phyloP scores from a whole-genome alignment of 2,888 invertebrate genomes.

The Tiliacea citrago region DNA sequence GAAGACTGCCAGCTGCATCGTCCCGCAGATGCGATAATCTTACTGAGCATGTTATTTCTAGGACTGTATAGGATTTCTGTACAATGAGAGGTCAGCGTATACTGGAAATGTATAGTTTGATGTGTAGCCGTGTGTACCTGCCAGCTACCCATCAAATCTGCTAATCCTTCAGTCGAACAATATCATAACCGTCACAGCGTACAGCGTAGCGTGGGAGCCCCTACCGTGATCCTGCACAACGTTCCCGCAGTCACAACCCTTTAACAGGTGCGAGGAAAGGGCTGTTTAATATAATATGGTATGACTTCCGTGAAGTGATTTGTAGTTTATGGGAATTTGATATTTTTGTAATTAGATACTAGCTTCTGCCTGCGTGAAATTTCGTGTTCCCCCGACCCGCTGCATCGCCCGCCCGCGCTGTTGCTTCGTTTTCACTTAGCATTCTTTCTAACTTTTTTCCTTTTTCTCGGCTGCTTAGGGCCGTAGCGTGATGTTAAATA shows the following conservation, averaged over 20 bases:
- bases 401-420: no score
- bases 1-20: background rate
- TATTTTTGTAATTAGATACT: conserved; percentile 18
- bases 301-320: conserved; percentile 51
- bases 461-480: no score
- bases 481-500: no score
- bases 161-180: conserved; percentile 21
- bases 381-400: no score
- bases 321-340: conserved; percentile 30
- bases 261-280: conserved; percentile 63
- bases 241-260: conserved; percentile 61
- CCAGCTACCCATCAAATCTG: background rate
- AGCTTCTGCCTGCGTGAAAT: conserved; percentile 1
- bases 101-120: no score
- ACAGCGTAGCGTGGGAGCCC: no score
- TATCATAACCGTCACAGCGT: conserved; percentile 26
- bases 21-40: background rate
- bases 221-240: conserved; percentile 29
- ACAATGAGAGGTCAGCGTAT: no score
- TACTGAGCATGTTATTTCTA: background rate
- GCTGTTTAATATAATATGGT: conserved; percentile 19
- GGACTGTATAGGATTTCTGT: no score
- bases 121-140: no score
- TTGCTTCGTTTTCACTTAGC: no score
- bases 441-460: no score